These are phyloP conservation scores for Dendrolimus kikuchii DNA, from an alignment of 1,140 invertebrate species.

Conservation along the genomic window DNA sequence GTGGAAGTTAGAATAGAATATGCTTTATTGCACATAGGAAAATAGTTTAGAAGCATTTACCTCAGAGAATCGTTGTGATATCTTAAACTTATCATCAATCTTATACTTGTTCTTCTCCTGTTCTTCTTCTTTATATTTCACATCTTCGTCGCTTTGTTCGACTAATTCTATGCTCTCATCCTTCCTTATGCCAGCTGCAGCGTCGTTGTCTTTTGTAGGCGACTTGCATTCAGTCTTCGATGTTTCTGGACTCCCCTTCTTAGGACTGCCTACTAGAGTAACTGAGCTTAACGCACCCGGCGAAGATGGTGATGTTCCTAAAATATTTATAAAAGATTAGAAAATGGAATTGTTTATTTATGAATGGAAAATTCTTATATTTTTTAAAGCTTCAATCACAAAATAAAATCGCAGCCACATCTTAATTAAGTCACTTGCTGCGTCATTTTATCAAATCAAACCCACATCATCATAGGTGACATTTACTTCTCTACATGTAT, in stretches of 20 bases:
- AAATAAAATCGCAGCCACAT: too few relatives aligned
- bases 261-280: slow-evolving; percentile 77
- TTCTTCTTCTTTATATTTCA: slow-evolving; percentile 58
- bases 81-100: slow-evolving; percentile 56
- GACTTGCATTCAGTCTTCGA: slow-evolving; percentile 24
- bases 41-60: slow-evolving; percentile 15
- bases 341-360: too few relatives aligned
- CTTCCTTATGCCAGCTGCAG: slow-evolving; percentile 40
- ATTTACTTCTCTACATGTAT: too few relatives aligned
- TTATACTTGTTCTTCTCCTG: slow-evolving; percentile 53
- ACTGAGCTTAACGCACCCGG: slow-evolving; percentile 82
- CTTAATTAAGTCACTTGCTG: too few relatives aligned
- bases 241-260: slow-evolving; percentile 42
- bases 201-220: slow-evolving; percentile 44
- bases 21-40: not conserved
- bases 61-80: slow-evolving; percentile 60
- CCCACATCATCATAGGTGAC: too few relatives aligned
- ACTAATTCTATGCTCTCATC: slow-evolving; percentile 64
- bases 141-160: slow-evolving; percentile 57
- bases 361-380: too few relatives aligned
- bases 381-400: too few relatives aligned
- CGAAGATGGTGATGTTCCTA: slow-evolving; percentile 74
- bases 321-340: slow-evolving; percentile 2
- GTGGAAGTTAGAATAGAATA: not conserved
- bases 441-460: too few relatives aligned